Evolutionary conservation across 2,113 vertebrate genomes (phyloP).

Genomic region (Numida meleagris): DNA sequence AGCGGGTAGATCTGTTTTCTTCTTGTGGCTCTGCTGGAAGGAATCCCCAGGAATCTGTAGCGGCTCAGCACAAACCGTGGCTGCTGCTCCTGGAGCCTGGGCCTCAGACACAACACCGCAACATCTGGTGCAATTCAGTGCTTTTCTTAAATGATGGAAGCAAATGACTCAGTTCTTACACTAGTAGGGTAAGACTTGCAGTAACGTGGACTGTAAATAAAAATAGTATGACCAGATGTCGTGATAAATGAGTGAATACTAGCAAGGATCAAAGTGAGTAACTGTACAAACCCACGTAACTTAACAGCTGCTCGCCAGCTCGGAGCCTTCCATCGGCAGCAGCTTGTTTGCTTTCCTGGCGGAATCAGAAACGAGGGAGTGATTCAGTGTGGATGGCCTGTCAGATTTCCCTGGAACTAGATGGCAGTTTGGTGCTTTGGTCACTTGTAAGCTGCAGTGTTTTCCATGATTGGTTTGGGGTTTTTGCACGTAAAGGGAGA

Average conservation of each 20-base stretch:
- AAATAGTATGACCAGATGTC: not conserved
- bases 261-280: not conserved
- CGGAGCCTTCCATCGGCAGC: not conserved
- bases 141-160: not conserved
- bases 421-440: not conserved
- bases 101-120: not conserved
- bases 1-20: not conserved
- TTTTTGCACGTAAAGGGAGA: not conserved
- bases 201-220: not conserved
- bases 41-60: not conserved
- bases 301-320: not conserved
- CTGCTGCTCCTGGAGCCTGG: not conserved
- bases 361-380: not conserved
- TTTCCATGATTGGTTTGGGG: not conserved
- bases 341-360: conserved; percentile 7
- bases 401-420: not conserved
- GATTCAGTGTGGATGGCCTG: not conserved
- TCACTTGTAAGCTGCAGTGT: not conserved
- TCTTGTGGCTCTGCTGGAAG: not conserved
- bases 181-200: not conserved
- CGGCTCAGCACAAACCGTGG: not conserved
- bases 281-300: not conserved
- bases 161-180: not conserved
- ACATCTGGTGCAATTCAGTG: not conserved
- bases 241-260: not conserved